These are phyloP conservation scores for Trichomalopsis sarcophagae DNA, from an alignment of 1,140 invertebrate genomes.

Conservation along the genomic window DNA sequence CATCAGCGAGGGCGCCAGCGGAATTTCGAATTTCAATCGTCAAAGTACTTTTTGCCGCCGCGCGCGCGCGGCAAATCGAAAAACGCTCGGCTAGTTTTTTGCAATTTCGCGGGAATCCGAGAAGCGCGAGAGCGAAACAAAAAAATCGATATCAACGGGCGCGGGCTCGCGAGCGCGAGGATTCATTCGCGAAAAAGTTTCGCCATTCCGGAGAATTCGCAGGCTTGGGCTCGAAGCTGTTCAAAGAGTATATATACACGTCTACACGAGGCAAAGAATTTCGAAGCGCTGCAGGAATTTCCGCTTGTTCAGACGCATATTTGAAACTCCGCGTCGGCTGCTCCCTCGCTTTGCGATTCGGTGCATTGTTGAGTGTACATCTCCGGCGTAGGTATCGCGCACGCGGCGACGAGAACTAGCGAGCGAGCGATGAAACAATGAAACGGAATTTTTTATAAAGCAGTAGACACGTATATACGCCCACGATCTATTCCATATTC, in stretches of 20 bases:
- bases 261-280: not conserved
- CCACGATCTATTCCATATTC: not conserved
- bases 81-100: not conserved
- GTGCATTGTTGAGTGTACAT: not conserved
- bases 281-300: not conserved
- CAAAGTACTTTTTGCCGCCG: not conserved
- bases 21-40: not conserved
- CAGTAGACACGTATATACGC: not conserved
- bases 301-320: not conserved
- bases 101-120: not conserved
- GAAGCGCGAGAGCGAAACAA: not conserved
- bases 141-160: not conserved
- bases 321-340: not conserved
- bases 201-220: not conserved
- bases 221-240: not conserved
- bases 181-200: not conserved
- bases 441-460: constrained; percentile 1
- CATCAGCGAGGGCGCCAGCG: not conserved
- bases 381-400: not conserved
- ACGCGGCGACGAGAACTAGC: too few relatives aligned
- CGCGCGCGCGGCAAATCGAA: not conserved
- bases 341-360: not conserved
- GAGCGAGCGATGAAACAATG: not conserved
- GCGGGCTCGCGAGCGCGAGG: too few relatives aligned
- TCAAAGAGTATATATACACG: not conserved